A percentile compares a stretch with the other conserved stretches of the same genome.
Evolutionary conservation across 2,797 vertebrate genomes (phyloP).

Genomic region (Gadopsis marmoratus): DNA sequence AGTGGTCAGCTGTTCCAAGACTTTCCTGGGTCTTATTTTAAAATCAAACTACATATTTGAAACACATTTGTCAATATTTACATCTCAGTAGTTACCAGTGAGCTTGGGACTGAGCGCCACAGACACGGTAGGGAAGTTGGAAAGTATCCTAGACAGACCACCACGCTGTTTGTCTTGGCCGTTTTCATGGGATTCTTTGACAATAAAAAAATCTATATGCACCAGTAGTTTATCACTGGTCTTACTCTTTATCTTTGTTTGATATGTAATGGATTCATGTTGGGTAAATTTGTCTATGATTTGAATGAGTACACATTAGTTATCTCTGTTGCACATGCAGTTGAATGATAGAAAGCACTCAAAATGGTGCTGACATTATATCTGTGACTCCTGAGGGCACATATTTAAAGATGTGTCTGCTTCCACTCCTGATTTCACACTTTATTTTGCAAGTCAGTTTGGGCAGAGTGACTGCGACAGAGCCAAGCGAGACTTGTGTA

Average conservation of each 20-base stretch:
- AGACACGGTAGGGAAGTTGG: neutral
- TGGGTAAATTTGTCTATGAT: neutral
- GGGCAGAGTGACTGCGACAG: conserved; percentile 36
- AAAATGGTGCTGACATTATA: neutral
- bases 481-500: conserved; percentile 68
- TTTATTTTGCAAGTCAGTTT: neutral
- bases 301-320: neutral
- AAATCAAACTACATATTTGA: neutral
- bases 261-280: neutral
- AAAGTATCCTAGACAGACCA: neutral
- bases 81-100: neutral
- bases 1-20: too few species aligned
- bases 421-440: neutral
- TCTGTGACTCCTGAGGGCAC: neutral
- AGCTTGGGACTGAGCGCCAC: neutral
- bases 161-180: neutral
- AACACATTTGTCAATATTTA: neutral
- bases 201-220: neutral
- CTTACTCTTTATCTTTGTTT: neutral
- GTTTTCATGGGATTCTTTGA: neutral
- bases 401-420: neutral
- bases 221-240: neutral
- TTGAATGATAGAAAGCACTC: neutral
- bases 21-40: neutral
- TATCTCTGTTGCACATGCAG: neutral